Base-by-base conservation (phyloP, 1,140 invertebrate species). In the Pseudoatta argentina region DNA sequence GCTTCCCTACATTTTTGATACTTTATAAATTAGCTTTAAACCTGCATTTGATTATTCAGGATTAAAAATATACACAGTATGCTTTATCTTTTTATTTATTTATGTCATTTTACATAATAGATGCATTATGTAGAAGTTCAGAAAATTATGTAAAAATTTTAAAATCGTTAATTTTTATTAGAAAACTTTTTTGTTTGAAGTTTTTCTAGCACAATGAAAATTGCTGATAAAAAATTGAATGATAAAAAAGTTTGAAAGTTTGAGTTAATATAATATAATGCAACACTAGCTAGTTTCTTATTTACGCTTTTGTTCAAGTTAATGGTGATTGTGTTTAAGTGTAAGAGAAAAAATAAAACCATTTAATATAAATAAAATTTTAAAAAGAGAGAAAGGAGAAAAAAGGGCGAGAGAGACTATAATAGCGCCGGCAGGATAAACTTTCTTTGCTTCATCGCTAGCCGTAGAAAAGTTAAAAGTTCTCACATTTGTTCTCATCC, bases 391-490 rank as follows among this genome's bases (percentile, higher is more conserved):
- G n/a, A 34, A 16, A 10, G 12, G 12, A 6, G 18, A n/a, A 39
- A 16, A 27, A 24, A 63, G 27, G 53, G 30, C 21, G n/a, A 59
- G n/a, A 21, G 55, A 57, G n/a, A 44, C 8, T 12, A 16, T 27
- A 72, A 59, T 16, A 14, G 44, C 39, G 59, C 55, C 39, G 57
- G 34, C 39, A 10, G 18, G n/a, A 44, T 61, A 73, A 82, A 61
- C 24, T 73, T 55, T 48, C 39, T 82, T 73, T n/a, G 55, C 51
- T 39, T 27, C 53, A 27, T 82, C 24, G 55, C 18, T 27, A 44
- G 18, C 21, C 14, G 2, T 82, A 59, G 48, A 82, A 82, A 82
- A 82, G 79, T 82, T 73, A 44, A 82, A 82, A 73, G 55, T 82
- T 61, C 67, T 73, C 69, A 82, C 79, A 55, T 82, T 24, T 72